A percentile compares a stretch with the other conserved stretches of the same genome.
phyloP scores from a whole-genome alignment of 1,140 invertebrate genomes.

The Penaeus vannamei region DNA sequence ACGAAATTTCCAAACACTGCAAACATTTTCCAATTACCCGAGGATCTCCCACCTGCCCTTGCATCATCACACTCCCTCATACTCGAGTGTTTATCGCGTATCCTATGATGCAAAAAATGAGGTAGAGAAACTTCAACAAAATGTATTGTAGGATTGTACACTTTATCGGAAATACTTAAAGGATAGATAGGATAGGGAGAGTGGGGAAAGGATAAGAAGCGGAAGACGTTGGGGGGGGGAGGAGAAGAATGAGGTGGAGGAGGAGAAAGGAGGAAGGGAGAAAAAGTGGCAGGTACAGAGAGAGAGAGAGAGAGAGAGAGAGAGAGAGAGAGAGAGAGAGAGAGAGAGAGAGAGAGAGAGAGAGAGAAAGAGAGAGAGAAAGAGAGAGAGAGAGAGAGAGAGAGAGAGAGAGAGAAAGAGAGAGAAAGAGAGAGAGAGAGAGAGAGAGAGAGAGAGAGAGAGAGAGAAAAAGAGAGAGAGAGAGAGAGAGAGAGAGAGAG shows the following conservation, averaged over 20 bases:
- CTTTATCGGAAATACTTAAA: not conserved
- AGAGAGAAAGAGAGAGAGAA: not conserved
- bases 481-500: slow-evolving; percentile 4
- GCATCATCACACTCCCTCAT: no score
- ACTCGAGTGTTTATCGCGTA: no score
- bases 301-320: not conserved
- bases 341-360: not conserved
- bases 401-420: not conserved
- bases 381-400: not conserved
- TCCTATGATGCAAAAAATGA: no score
- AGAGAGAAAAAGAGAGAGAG: no score
- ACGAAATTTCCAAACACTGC: no score
- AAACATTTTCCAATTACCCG: no score
- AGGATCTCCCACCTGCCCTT: no score
- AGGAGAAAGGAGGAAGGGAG: not conserved
- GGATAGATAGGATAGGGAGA: not conserved
- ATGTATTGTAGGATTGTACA: no score
- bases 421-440: slow-evolving; percentile 14
- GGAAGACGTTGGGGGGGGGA: not conserved
- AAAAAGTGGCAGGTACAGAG: not conserved
- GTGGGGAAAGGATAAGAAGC: not conserved
- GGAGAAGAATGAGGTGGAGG: not conserved
- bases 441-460: no score
- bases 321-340: not conserved
- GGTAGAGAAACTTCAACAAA: no score